Percentiles rank a stretch among this genome's conserved stretches.
Evolutionary conservation across 2,797 vertebrate genomes (phyloP).

Genomic region (Toxotes lorentzi): DNA sequence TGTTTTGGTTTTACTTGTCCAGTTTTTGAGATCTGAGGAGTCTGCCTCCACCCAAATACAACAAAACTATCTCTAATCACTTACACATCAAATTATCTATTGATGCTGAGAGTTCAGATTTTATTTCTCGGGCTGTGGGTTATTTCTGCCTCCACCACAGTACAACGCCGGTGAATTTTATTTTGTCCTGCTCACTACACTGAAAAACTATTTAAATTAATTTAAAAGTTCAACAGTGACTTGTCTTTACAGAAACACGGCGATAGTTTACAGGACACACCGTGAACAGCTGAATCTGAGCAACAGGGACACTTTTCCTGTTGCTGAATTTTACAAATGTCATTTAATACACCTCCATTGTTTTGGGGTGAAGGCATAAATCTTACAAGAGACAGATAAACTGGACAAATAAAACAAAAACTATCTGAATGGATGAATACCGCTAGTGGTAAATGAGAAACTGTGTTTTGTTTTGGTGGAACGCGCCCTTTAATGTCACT

Average conservation of each 20-base stretch:
- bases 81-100: background rate
- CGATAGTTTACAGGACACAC: background rate
- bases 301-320: background rate
- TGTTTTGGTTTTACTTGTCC: too few relatives aligned
- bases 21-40: conserved; percentile 1
- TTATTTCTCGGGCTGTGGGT: background rate
- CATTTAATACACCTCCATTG: too few relatives aligned
- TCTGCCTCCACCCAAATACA: background rate
- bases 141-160: background rate
- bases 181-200: background rate
- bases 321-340: too few relatives aligned
- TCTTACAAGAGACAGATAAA: background rate
- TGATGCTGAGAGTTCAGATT: background rate
- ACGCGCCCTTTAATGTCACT: background rate
- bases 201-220: background rate
- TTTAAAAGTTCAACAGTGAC: background rate
- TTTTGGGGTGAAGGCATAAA: background rate
- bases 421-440: background rate
- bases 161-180: background rate
- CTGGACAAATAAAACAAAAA: background rate
- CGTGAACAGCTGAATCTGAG: background rate
- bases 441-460: background rate
- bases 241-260: background rate
- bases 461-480: background rate
- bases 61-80: conserved; percentile 14